Conservation (phyloP, 2,888 invertebrate species). For the Leptarthrus brevirostris region DNA sequence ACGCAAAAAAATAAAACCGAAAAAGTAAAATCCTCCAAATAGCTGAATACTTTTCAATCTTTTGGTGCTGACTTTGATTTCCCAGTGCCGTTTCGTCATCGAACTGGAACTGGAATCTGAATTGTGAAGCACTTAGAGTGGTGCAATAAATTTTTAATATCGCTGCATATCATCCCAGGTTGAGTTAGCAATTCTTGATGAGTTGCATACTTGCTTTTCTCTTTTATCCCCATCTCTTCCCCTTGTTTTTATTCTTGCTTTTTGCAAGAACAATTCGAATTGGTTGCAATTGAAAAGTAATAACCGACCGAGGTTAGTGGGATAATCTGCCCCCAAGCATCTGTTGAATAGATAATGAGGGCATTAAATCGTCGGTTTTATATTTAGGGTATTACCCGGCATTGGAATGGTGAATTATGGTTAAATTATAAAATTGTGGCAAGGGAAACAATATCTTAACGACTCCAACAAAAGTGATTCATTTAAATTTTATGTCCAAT, state of each 20-base stretch:
- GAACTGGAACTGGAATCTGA: neutral
- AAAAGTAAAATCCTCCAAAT: conserved; percentile 32
- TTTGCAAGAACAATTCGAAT: conserved; percentile 37
- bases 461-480: no score
- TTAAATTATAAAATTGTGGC: no score
- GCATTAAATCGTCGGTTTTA: conserved; percentile 19
- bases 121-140: conserved; percentile 48
- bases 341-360: conserved; percentile 41
- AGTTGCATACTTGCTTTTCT: conserved; percentile 42
- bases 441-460: no score
- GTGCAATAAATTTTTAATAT: conserved; percentile 54
- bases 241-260: conserved; percentile 46
- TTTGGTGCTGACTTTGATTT: conserved; percentile 43
- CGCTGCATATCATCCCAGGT: conserved; percentile 48
- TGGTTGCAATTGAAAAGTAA: conserved; percentile 53
- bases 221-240: neutral
- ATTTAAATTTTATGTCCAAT: no score
- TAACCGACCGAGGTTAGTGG: conserved; percentile 47
- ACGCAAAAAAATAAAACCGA: conserved; percentile 15
- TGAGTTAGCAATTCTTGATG: conserved; percentile 50
- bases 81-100: neutral
- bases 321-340: conserved; percentile 35
- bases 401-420: no score
- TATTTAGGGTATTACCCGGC: conserved; percentile 25
- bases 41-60: conserved; percentile 32